Evolutionary conservation across 2,888 invertebrate genomes (phyloP), one percentile per base, ranked within the genome.

Genomic region (Acronicta leporina): DNA sequence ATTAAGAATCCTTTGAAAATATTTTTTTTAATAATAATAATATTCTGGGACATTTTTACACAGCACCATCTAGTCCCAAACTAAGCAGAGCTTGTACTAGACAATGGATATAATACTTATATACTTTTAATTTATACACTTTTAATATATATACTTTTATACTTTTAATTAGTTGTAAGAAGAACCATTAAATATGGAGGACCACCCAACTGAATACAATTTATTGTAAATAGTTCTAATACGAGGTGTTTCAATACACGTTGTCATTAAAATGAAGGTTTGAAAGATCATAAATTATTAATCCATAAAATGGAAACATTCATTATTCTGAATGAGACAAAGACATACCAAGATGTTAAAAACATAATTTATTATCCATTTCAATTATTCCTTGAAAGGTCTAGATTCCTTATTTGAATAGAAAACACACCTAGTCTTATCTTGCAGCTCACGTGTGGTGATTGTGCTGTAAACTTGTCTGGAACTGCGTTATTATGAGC

Each of bases 291-390:
- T 70, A n/a, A 42, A 60, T 66, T 44, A 25, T 14, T 50, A 51
- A 53, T 61, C 56, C 54, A 62, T 71, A 45, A 61, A 68, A 43
- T 20, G 2, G n/a, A 70, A 47, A 53, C 41, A 60, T 60, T 30
- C 6, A 55, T 46, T 68, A 38, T 49, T 30, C 16, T 60, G 45
- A 60, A 64, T 60, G 14, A 30, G 5, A 50, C 30, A 33, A 35
- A 10, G 33, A 44, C 53, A 16, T 52, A 45, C 15, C 13, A 40
- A 54, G 16, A 48, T 44, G 33, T 33, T 55, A 38, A 51, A 35
- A 43, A 38, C 40, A 55, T 55, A 11, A 68, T 60, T 52, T 48
- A 53, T 70, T 40, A 70, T 51, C 14, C 2, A 51, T 60, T 70
- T 60, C 53, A 57, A 71, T 56, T 13, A 65, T 52, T 30, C 0